Evolutionary conservation across 1,140 invertebrate species (phyloP).

Genomic region (Condylostylus longicornis): DNA sequence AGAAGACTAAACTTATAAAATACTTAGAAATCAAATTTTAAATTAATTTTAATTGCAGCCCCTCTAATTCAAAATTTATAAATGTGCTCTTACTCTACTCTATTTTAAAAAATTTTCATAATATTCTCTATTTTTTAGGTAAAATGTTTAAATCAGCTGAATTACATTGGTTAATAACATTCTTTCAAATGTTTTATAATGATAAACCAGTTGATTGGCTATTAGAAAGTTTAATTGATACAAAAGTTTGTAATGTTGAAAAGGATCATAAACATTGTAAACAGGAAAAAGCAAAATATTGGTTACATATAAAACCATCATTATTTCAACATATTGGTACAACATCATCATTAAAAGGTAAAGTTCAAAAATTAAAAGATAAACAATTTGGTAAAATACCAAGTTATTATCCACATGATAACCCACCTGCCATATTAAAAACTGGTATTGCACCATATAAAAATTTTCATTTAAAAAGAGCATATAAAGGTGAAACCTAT

Average conservation of each 20-base stretch:
- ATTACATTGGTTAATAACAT: slow-evolving; percentile 75
- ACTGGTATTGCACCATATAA: slow-evolving; percentile 74
- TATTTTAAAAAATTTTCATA: slow-evolving; percentile 1
- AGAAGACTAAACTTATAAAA: background rate
- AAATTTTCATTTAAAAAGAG: slow-evolving; percentile 62
- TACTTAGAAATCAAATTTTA: background rate
- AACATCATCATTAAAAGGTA: slow-evolving; percentile 89
- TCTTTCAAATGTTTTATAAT: slow-evolving; percentile 81
- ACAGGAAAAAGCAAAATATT: slow-evolving; percentile 60
- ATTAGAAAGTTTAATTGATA: slow-evolving; percentile 76
- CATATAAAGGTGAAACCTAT: slow-evolving; percentile 77
- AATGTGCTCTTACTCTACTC: too few species aligned
- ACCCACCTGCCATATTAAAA: slow-evolving; percentile 55
- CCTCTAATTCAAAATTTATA: too few species aligned
- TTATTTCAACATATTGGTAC: slow-evolving; percentile 93
- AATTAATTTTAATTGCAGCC: background rate
- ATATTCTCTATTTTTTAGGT: slow-evolving; percentile 35
- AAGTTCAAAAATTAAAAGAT: slow-evolving; percentile 94
- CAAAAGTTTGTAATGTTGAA: slow-evolving; percentile 79
- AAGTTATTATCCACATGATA: slow-evolving; percentile 65
- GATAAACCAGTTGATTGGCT: slow-evolving; percentile 97
- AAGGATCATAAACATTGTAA: slow-evolving; percentile 82
- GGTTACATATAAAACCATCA: slow-evolving; percentile 81
- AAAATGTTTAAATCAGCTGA: slow-evolving; percentile 88
- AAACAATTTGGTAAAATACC: slow-evolving; percentile 82